phyloP scores from a whole-genome alignment of 2,888 invertebrate genomes.

The Mimachlamys varia region DNA sequence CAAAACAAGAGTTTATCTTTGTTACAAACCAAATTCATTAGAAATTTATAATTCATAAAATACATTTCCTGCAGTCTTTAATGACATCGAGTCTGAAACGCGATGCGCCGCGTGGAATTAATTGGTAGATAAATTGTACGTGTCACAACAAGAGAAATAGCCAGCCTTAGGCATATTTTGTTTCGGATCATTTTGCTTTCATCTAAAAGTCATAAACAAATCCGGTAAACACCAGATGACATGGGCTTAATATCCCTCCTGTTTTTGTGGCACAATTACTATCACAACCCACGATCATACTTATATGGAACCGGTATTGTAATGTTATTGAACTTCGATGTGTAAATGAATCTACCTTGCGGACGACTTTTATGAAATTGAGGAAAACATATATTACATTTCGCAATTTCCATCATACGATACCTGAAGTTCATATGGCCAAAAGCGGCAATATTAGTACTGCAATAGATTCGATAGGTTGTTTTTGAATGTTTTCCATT shows the following conservation, averaged over 20 bases:
- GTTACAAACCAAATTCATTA: no score
- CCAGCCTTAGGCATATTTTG: background rate
- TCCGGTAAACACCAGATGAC: background rate
- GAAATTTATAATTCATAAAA: no score
- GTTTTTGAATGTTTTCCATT: no score
- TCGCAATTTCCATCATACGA: background rate
- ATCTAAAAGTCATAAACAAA: background rate
- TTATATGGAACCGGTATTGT: background rate
- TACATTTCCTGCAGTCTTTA: no score
- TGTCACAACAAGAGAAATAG: no score
- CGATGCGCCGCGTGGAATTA: no score
- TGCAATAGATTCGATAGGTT: no score
- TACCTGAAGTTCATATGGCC: background rate
- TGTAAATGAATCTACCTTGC: background rate
- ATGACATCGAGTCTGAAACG: no score
- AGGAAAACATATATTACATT: background rate
- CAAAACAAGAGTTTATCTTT: no score
- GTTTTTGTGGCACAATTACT: background rate
- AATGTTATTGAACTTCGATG: background rate
- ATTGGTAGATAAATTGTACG: no score
- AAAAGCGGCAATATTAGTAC: background rate
- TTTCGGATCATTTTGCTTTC: background rate
- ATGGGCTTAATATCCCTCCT: background rate
- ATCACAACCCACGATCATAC: background rate
- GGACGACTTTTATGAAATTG: background rate